Percentiles rank a stretch among this genome's conserved stretches.
Evolutionary conservation across 2,797 vertebrate species (phyloP).

Genomic region (Dipus sagitta): DNA sequence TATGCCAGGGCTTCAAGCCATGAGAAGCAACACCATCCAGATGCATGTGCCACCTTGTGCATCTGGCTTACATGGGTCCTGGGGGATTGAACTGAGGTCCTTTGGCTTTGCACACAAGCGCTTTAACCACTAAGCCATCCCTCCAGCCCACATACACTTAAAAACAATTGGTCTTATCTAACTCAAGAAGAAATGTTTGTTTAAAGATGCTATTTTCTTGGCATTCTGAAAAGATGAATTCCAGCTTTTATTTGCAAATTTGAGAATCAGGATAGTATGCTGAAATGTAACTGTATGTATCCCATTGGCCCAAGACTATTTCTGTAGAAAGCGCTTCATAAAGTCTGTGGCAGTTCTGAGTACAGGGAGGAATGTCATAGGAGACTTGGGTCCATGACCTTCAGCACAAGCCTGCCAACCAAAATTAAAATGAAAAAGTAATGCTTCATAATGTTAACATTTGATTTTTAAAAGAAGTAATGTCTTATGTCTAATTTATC

Average conservation of each 20-base stretch:
- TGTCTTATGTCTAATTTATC: conserved; percentile 13
- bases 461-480: conserved; percentile 15
- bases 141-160: neutral
- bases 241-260: conserved; percentile 41
- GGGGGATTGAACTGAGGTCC: no score
- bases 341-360: conserved; percentile 16
- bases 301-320: neutral
- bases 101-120: no score
- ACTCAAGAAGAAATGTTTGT: conserved; percentile 54
- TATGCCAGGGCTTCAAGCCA: no score
- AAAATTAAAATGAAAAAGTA: conserved; percentile 66
- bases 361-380: neutral
- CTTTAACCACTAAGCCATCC: no score
- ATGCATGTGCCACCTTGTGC: no score
- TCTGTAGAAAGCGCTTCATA: neutral
- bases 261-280: neutral
- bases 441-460: conserved; percentile 26
- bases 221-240: conserved; percentile 20
- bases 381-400: neutral
- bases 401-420: conserved; percentile 6
- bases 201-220: conserved; percentile 47
- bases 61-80: no score
- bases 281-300: neutral
- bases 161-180: conserved; percentile 29
- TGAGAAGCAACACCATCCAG: no score